Evolutionary conservation across 2,113 vertebrate species (phyloP).

Genomic region (Acanthisitta chloris): DNA sequence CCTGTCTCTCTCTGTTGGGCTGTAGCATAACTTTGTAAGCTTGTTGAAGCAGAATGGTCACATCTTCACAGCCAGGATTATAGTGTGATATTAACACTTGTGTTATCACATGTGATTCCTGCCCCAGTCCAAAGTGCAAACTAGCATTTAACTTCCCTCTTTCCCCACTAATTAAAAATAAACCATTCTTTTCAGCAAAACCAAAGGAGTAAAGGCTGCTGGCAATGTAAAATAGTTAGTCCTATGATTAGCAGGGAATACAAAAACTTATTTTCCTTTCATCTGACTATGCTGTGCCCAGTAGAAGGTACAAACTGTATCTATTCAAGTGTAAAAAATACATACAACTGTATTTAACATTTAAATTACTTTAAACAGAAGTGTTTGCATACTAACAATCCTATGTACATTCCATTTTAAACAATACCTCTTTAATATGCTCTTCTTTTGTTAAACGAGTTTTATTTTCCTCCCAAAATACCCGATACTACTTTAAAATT

Average conservation of each 20-base stretch:
- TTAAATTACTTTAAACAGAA: constrained; percentile 77
- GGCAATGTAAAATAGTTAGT: not conserved
- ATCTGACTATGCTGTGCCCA: not conserved
- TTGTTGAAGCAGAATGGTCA: not conserved
- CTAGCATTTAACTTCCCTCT: not conserved
- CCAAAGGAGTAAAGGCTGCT: not conserved
- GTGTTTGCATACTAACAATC: constrained; percentile 60
- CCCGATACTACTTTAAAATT: constrained; percentile 58
- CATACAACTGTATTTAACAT: constrained; percentile 76
- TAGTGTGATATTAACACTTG: not conserved
- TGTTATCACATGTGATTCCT: not conserved
- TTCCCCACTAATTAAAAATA: not conserved
- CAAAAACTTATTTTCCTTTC: not conserved
- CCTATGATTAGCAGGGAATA: not conserved
- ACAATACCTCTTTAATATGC: constrained; percentile 64
- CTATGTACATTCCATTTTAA: constrained; percentile 73
- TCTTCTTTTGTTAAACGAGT: constrained; percentile 30
- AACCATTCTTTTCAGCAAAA: not conserved
- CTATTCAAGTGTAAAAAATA: constrained; percentile 72
- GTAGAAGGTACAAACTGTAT: constrained; percentile 52
- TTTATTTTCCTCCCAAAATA: constrained; percentile 62
- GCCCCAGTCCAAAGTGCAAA: not conserved
- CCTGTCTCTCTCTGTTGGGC: not conserved
- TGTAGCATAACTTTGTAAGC: not conserved
- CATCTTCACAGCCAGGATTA: not conserved